These are phyloP conservation scores for Brachypodius melanocephalos DNA, from an alignment of 2,113 vertebrate species.

Conservation along the genomic window DNA sequence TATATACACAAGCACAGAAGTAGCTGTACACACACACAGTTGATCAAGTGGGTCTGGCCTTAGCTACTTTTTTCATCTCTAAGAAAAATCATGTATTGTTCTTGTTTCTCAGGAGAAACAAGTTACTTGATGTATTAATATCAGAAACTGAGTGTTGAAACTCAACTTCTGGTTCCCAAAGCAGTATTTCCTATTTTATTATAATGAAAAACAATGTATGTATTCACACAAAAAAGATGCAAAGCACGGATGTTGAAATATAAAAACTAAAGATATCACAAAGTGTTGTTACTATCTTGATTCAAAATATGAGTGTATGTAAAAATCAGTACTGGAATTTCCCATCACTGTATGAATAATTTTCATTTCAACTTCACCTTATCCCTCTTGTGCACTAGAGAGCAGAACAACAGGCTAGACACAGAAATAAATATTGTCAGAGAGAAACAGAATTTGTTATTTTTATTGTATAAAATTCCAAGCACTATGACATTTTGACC, in stretches of 20 bases:
- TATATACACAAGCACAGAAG: neutral
- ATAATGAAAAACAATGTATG: accelerated
- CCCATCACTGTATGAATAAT: neutral
- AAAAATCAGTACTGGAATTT: neutral
- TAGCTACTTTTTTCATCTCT: neutral
- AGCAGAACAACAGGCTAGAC: neutral
- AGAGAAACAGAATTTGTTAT: neutral
- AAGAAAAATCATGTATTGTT: neutral
- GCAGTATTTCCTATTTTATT: neutral
- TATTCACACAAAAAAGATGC: neutral
- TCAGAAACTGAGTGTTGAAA: neutral
- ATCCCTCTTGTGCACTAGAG: neutral
- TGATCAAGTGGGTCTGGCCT: neutral
- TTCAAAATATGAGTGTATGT: neutral
- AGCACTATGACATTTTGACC: neutral
- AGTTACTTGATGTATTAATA: neutral
- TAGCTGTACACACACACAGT: neutral
- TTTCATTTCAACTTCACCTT: neutral
- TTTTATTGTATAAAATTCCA: neutral
- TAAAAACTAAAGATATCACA: neutral
- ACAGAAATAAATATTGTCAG: neutral
- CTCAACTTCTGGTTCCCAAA: neutral
- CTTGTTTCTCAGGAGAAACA: neutral
- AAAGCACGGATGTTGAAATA: neutral
- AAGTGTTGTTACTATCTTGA: neutral